Evolutionary conservation across 1,140 invertebrate species (phyloP), one percentile per base, ranked within the genome.

Genomic region (Lethocerus indicus): DNA sequence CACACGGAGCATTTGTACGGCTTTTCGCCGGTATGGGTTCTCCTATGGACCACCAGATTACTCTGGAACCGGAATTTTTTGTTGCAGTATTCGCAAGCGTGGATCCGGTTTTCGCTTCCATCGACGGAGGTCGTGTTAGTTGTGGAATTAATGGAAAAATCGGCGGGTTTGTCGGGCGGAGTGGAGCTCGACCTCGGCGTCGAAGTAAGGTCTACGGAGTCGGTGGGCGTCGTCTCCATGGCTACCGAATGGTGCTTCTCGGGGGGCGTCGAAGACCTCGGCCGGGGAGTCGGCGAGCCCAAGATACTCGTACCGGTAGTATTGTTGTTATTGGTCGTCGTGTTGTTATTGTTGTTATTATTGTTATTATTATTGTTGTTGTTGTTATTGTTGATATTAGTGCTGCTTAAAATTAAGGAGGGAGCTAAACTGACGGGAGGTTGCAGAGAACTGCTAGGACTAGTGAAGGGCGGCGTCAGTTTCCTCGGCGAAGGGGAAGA

Each of bases 61-160:
- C 84, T 90, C 67, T 90, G 83, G 64, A 87, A 93, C 24, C 87
- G 72, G 64, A 94, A 95, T 60, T 87, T 87, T 64, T 95, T 94
- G 27, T 88, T 87, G 64, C 91, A 96, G 50, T 87, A 84, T 58
- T 77, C 73, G 57, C 75, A 78, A 18, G 59, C 54, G 13, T 56
- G 53, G 6, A 55, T 56, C 26, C 54, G 48, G 14, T 58, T 55
- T 7, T 56, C 58, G 13, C 40, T 0, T 67, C 70, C 56, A 69
- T 66, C 23, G 14, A 32, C 18, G 24, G 49, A 47, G 21, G 26
- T 49, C 25, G 62, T 64, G 6, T 62, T 64, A n/a, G 69, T 66
- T 41, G 70, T 72, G 0, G 64, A 21, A 37, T 46, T 47, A 6
- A 53, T 35, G 0, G 57, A 57, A 25, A 58, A 57, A 48, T 61